Evolutionary conservation across 35 echinoderm and acorn worm genomes (phyloP), one percentile per base, ranked within the genome.

Genomic region (Hemicentrotus pulcherrimus): DNA sequence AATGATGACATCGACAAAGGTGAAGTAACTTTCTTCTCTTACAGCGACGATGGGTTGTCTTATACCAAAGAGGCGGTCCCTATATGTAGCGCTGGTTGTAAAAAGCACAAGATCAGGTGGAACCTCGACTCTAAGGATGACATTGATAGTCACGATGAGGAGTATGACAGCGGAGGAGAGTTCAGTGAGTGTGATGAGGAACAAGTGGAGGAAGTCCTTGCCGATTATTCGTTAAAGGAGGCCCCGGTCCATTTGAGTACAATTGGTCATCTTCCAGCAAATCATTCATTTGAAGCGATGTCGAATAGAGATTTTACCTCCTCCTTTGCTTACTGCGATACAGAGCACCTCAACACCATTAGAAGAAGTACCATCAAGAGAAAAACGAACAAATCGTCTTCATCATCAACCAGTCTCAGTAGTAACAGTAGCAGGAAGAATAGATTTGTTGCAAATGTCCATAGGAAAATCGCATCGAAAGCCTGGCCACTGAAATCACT

Each of bases 1-100:
- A 93, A 46, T 14, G 91, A 93, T 33, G 91, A 93, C n/a, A 93
- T 93, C 48, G 91, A 93, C 48, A 93, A 93, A 58, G 91, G 91
- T 28, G 91, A 93, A 31, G 91, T 93, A 33, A 93, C 46, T 31
- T 93, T 93, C 91, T 93, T 93, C 46, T 47, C 91, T 12, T 93
- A 93, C 48, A 93, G 91, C 30, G 91, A 93, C 4, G 91, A 93
- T 93, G 91, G 91, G 10, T 58, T 58, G 91, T 50, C 91, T 31
- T 93, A 93, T 31, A 93, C 91, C 30, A 93, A 93, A 58, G 46
- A 93, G 91, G 91, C 46, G 4, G 91, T 93, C 4, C 91, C 91
- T 7, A 93, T 93, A 93, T 93, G 91, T 93, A 93, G 48, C 48
- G 91, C 91, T 48, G 46, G 91, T 93, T 93, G 91, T 47, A 31